A percentile compares a stretch with the other conserved stretches of the same genome.
phyloP scores from a whole-genome alignment of 2,113 vertebrate species.

The Muscicapa adusta region DNA sequence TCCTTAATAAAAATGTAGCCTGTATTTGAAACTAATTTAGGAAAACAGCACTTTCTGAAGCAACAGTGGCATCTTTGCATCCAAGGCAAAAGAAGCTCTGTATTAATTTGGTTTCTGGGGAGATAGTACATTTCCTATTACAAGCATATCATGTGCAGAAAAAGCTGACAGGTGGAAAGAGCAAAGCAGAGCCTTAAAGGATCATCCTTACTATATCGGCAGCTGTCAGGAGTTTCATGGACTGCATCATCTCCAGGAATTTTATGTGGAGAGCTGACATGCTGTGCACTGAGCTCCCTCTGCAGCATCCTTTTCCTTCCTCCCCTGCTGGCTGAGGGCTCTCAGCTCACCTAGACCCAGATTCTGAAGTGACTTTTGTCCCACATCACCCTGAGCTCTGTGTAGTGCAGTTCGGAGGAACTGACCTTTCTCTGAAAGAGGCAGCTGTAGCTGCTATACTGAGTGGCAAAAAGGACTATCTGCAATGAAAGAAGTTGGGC shows the following conservation, averaged over 20 bases:
- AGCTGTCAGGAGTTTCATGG: conserved; percentile 29
- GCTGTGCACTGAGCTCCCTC: neutral
- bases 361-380: neutral
- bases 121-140: neutral
- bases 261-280: neutral
- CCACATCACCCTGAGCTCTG: fast-evolving
- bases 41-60: neutral
- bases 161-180: conserved; percentile 4
- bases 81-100: neutral
- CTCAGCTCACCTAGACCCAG: neutral
- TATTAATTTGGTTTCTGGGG: conserved; percentile 18
- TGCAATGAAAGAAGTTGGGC: neutral
- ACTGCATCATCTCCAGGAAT: neutral
- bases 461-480: neutral
- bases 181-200: neutral
- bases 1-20: neutral
- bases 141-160: neutral
- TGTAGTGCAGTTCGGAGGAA: neutral
- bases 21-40: neutral
- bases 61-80: neutral
- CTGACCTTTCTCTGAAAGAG: neutral
- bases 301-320: neutral
- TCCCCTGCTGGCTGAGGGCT: neutral
- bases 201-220: neutral
- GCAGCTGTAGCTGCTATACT: neutral